phyloP scores from a whole-genome alignment of 2,797 vertebrate genomes.

The Ctenochaetus hawaiiensis region DNA sequence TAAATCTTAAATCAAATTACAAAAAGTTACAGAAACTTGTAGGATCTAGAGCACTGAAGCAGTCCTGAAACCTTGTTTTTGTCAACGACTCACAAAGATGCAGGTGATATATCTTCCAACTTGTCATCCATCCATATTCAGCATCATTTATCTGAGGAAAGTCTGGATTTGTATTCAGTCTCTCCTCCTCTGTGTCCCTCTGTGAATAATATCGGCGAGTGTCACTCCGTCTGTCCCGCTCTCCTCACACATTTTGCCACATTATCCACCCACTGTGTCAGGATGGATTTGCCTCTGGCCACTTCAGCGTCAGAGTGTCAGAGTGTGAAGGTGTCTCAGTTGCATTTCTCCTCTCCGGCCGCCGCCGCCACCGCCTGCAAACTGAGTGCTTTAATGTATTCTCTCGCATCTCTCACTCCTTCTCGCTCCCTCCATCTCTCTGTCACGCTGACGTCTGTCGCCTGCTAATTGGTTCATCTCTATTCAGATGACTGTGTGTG shows the following conservation, averaged over 20 bases:
- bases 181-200: slow-evolving; percentile 14
- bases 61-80: background rate
- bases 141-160: background rate
- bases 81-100: background rate
- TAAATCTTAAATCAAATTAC: background rate
- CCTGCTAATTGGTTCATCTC: slow-evolving; percentile 81
- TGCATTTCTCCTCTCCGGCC: slow-evolving; percentile 27
- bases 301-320: slow-evolving; percentile 54
- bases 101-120: background rate
- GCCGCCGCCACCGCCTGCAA: slow-evolving; percentile 35
- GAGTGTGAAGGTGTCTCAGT: slow-evolving; percentile 61
- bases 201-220: slow-evolving; percentile 43
- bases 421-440: slow-evolving; percentile 33
- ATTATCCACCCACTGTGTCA: slow-evolving; percentile 52
- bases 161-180: background rate
- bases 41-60: background rate
- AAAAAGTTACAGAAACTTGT: background rate
- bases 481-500: slow-evolving; percentile 55
- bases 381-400: slow-evolving; percentile 56
- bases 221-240: slow-evolving; percentile 23
- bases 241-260: slow-evolving; percentile 28
- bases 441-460: slow-evolving; percentile 52
- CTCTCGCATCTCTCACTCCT: slow-evolving; percentile 25
- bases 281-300: slow-evolving; percentile 57
- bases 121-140: slow-evolving; percentile 1